Evolutionary conservation across 1,140 invertebrate genomes (phyloP).

Genomic region (Drosophila burlai): DNA sequence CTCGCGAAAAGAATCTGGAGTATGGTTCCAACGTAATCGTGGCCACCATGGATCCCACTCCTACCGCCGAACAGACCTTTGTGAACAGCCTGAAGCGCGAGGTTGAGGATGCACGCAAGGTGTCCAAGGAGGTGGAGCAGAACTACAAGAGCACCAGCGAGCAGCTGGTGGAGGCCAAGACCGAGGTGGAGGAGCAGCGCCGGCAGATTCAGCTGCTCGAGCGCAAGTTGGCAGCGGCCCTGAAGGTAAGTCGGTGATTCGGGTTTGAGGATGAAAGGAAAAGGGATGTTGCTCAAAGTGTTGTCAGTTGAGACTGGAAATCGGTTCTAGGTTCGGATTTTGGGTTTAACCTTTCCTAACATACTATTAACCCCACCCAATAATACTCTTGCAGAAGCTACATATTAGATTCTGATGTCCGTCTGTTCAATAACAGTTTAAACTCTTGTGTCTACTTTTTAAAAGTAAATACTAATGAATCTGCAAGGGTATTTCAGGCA

Average conservation of each 20-base stretch:
- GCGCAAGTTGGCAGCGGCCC: constrained; percentile 88
- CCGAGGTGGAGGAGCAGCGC: constrained; percentile 92
- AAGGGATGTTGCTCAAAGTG: constrained; percentile 42
- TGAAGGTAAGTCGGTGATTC: constrained; percentile 85
- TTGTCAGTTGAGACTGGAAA: constrained; percentile 61
- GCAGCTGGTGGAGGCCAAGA: constrained; percentile 90
- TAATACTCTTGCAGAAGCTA: constrained; percentile 34
- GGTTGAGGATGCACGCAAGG: constrained; percentile 90
- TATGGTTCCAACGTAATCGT: constrained; percentile 84
- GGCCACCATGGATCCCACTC: constrained; percentile 80
- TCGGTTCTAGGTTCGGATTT: constrained; percentile 5
- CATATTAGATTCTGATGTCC: neutral
- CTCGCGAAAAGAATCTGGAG: constrained; percentile 88
- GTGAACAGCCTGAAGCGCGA: constrained; percentile 90
- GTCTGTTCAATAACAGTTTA: neutral
- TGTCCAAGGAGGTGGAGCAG: constrained; percentile 92
- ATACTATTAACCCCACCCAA: constrained; percentile 11
- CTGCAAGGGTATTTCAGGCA: constrained; percentile 20
- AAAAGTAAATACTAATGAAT: neutral
- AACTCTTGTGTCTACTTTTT: neutral
- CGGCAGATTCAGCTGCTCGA: constrained; percentile 91
- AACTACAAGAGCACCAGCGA: constrained; percentile 91
- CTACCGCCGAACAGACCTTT: constrained; percentile 86
- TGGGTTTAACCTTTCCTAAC: constrained; percentile 15
- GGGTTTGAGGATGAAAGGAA: neutral